Evolutionary conservation across 2,888 invertebrate genomes (phyloP).

Genomic region (Leptopterna dolabrata): DNA sequence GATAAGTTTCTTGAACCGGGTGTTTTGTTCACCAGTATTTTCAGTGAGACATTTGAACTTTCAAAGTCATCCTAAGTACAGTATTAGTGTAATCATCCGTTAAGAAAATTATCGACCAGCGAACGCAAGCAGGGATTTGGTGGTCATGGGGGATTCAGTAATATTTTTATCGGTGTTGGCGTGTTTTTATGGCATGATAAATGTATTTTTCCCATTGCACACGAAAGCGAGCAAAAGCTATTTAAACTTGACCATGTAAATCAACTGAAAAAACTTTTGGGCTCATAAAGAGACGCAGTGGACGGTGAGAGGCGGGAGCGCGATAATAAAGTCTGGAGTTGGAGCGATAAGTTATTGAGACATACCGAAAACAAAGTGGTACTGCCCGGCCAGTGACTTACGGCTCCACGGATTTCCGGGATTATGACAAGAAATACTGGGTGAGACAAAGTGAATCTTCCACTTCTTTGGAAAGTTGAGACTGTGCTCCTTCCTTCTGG

Average conservation of each 20-base stretch:
- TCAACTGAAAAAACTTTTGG: slow-evolving; percentile 10
- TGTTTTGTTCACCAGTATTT: too few species aligned
- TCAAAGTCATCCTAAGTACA: background rate
- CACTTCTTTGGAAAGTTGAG: background rate
- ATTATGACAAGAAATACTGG: slow-evolving; percentile 24
- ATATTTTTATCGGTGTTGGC: background rate
- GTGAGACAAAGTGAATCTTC: slow-evolving; percentile 12
- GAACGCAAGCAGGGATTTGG: background rate
- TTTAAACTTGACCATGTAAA: slow-evolving; percentile 29
- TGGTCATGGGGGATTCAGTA: background rate
- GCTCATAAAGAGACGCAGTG: background rate
- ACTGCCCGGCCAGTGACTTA: background rate
- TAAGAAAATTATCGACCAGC: background rate
- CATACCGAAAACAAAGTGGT: slow-evolving; percentile 27
- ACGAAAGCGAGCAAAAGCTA: slow-evolving; percentile 21
- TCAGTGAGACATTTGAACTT: background rate
- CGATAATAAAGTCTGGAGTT: slow-evolving; percentile 24
- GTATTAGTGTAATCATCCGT: background rate
- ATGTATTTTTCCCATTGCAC: slow-evolving; percentile 20
- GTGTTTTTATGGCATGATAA: slow-evolving; percentile 11
- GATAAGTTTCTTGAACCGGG: too few species aligned
- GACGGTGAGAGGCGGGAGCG: background rate
- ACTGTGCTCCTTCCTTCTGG: background rate
- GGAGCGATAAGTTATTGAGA: slow-evolving; percentile 22
- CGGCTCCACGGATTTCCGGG: background rate